These are phyloP conservation scores for Tenthredo mesomela DNA, from an alignment of 2,888 invertebrate genomes.

Conservation along the genomic window DNA sequence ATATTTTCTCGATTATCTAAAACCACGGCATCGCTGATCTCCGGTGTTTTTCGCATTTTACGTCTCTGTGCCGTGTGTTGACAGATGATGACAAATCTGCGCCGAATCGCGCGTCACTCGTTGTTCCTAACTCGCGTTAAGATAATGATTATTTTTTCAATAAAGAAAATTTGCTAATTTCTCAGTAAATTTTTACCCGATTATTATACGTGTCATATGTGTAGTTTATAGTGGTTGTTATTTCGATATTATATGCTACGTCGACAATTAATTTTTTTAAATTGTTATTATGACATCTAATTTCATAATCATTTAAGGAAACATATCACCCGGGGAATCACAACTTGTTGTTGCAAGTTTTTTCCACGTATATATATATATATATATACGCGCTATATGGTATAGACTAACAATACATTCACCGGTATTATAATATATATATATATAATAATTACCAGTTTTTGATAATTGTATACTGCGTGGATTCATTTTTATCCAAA, in stretches of 20 bases:
- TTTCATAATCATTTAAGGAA: not conserved
- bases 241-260: too few species aligned
- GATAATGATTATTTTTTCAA: slow-evolving; percentile 31
- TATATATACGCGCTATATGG: not conserved
- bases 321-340: slow-evolving; percentile 31
- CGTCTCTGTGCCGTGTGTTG: slow-evolving; percentile 12
- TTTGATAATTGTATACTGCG: not conserved
- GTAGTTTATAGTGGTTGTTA: not conserved
- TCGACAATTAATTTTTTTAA: not conserved
- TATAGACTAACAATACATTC: not conserved
- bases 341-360: slow-evolving; percentile 23
- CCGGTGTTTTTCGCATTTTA: slow-evolving; percentile 7
- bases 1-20: not conserved
- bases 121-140: slow-evolving; percentile 24
- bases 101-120: slow-evolving; percentile 26
- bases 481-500: not conserved
- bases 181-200: not conserved
- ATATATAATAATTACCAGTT: not conserved
- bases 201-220: not conserved
- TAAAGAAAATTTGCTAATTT: not conserved
- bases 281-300: not conserved
- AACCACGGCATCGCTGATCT: not conserved
- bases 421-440: not conserved
- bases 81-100: slow-evolving; percentile 37
- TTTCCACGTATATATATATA: not conserved